Base-by-base conservation (phyloP, 2,797 vertebrate genomes). In the Diplodus puntazzo region DNA sequence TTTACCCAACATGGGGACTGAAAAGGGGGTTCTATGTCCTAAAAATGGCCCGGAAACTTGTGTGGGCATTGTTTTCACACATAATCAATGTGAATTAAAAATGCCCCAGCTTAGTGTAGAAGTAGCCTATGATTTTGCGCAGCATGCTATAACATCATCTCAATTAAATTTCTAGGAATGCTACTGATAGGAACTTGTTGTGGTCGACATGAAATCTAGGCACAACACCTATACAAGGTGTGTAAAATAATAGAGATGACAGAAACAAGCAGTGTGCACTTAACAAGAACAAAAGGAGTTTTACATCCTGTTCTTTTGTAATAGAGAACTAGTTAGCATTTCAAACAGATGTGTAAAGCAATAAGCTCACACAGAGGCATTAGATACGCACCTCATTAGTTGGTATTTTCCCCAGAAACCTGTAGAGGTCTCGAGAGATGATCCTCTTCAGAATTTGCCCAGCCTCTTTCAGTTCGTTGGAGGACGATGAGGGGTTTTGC, bases 391-490 rank as follows among this genome's bases (percentile, higher is more conserved):
- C 97, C 94, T 87, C 64, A 5, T 73, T 21, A 2, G 95, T 81
- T 42, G 93, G 93, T 21, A 94, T 96, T 88, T 97, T 92, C 46
- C 96, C 96, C 75, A 98, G 70, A 81, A 77, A 97, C 65, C 92
- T 96, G 86, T 97, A 97, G 0, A 97, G 87, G 1, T 95, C 77
- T 3, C 97, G 94, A 7, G 59, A 42, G 48, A 96, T 81, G 52
- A 98, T 88, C 75, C 96, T 96, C 11, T 30, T 70, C 48, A 98
- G 86, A 81, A 98, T 96, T 21, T 85, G 27, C 69, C 43, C 92
- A 7, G 97, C 95, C 17, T 94, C 94, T 0, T 77, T 25, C 88
- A 97, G 81, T 0, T 90, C 89, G 0, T 90, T 73, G 3, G 81
- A 6, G 30, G 84, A 86, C 2, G 96, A 97, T 5, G 30, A 34